Evolutionary conservation across 1,140 invertebrate genomes (phyloP), one percentile per base, ranked within the genome.

Genomic region (Ylistrum balloti): DNA sequence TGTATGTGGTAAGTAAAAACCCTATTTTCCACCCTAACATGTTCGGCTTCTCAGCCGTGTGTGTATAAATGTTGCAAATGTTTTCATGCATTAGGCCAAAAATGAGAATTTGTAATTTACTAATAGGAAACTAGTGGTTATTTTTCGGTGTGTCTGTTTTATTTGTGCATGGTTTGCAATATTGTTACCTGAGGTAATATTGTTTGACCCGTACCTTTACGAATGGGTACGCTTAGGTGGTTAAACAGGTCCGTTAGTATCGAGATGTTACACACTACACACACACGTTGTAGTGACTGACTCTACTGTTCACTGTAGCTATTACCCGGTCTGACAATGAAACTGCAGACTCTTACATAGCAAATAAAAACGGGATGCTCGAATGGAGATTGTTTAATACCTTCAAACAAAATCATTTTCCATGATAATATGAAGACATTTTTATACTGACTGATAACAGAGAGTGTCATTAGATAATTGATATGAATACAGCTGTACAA

Each of bases 71-170:
- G 28, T 74, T 74, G 56, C 56, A 74, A 74, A 74, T 74, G 56
- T 38, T 38, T 38, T 38, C 56, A 28, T 74, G 17, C 22, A 28
- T n/a, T 38, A 38, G 13, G 5, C 5, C 13, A 5, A 38, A 45
- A 17, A 45, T n/a, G 56, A n/a, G 56, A n/a, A 74, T 74, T 74
- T 74, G 56, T 74, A 74, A 74, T 74, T 74, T 74, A 74, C 56
- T 28, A 1, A 11, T 17, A 5, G 15, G n/a, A 28, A 74, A 74
- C 9, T n/a, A 0, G 56, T 74, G 56, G n/a, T 74, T 74, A 74
- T 74, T 28, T 1, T 1, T 74, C 28, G 22, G 22, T 28, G 1
- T 74, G n/a, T n/a, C 17, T 28, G 28, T 74, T 74, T 20, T 10
- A 9, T 28, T 22, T 74, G 17, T 74, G 56, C 22, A 74, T 28